Conservation (phyloP, 2,797 vertebrate genomes). For the Pantherophis vulpinus region DNA sequence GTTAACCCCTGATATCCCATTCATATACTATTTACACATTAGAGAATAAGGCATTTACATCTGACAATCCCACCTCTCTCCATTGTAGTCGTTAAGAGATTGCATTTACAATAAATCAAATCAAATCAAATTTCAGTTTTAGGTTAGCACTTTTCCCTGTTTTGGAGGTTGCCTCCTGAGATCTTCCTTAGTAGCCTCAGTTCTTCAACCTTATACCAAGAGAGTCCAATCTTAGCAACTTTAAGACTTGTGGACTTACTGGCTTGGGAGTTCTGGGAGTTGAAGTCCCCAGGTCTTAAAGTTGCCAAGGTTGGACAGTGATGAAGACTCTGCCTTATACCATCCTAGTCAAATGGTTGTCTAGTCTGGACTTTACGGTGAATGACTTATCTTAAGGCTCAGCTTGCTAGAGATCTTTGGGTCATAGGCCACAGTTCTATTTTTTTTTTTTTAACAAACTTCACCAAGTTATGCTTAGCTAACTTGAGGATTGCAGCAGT, state of each 20-base stretch:
- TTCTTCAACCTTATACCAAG: background rate
- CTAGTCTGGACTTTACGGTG: background rate
- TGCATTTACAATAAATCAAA: background rate
- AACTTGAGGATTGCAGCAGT: conserved; percentile 1
- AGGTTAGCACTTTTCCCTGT: background rate
- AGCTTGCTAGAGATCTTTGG: background rate
- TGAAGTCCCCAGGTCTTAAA: background rate
- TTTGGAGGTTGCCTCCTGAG: background rate
- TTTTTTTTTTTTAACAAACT: background rate
- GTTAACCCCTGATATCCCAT: too few relatives aligned
- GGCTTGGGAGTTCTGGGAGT: background rate
- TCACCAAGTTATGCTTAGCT: background rate
- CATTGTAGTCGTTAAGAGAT: background rate
- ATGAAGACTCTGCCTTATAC: background rate
- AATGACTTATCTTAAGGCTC: background rate
- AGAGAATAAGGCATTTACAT: too few relatives aligned
- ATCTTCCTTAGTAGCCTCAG: background rate
- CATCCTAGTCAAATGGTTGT: background rate
- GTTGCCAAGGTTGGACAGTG: background rate
- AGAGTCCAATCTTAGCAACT: too few relatives aligned
- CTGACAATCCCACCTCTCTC: background rate
- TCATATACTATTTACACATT: too few relatives aligned
- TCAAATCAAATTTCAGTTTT: background rate
- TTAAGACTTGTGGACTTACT: background rate
- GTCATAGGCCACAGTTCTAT: background rate